Base-by-base conservation (phyloP, 1,140 invertebrate genomes). In the Microplitis demolitor region DNA sequence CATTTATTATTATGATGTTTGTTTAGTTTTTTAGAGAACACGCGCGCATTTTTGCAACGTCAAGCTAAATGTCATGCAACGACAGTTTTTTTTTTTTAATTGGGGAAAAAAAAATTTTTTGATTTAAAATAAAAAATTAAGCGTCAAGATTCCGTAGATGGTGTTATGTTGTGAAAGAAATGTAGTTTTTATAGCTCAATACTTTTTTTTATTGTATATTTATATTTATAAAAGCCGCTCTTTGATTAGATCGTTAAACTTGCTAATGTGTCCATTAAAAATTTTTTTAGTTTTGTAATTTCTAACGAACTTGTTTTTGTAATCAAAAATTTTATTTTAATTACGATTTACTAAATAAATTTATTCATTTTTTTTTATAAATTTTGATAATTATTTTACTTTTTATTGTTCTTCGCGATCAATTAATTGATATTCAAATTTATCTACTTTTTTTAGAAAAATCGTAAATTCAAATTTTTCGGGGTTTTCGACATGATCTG, bases 161-260 rank as follows among this genome's bases (percentile, higher is more conserved):
- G 79, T 62, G 78, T 77, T 71, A 74, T 60, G 54, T 71, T 67
- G 76, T 70, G 58, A 64, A 64, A 76, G 69, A 70, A 73, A 77
- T 66, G 68, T 70, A 73, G 72, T 33, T 56, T 5, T 66, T 62
- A 35, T 62, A 9, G 9, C 33, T 62, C 60, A 37, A 13, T 35
- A 35, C 34, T 34, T 62, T 13, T 13, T 62, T 60, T 31, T 60
- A 35, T n/a, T 16, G 31, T 34, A 5, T 62, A 16, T 54, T 54
- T 54, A 24, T 24, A 56, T 56, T 24, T 14, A 56, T 56, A 56
- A 14, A 50, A 14, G 24, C 67, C 72, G 63, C 70, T 78, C 68
- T 72, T 66, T 82, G 81, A 82, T 82, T 81, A 82, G 80, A 74
- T 81, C 78, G 77, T 82, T 82, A 81, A 77, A 68, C 64, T 80